These are phyloP conservation scores for Antennarius maculatus DNA, from an alignment of 2,797 vertebrate species.

Conservation along the genomic window DNA sequence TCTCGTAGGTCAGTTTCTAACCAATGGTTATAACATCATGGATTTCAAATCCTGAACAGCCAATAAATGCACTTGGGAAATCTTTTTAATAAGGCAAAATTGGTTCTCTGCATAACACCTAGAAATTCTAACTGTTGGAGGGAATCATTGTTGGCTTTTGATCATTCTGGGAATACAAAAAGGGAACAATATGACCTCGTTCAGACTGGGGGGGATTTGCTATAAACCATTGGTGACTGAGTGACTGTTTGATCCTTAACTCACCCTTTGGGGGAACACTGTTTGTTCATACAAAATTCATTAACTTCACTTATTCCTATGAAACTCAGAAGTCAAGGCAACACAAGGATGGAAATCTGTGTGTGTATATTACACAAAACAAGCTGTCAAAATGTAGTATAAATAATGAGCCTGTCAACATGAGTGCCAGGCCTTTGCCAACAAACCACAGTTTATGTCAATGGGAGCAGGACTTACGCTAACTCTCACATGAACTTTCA, in stretches of 20 bases:
- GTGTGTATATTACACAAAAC: slow-evolving; percentile 65
- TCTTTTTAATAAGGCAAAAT: slow-evolving; percentile 48
- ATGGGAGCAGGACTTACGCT: slow-evolving; percentile 35
- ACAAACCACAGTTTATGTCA: slow-evolving; percentile 67
- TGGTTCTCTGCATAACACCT: slow-evolving; percentile 50
- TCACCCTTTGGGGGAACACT: slow-evolving; percentile 55
- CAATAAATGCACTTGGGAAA: slow-evolving; percentile 53
- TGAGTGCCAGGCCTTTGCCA: slow-evolving; percentile 63
- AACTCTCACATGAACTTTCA: slow-evolving; percentile 45
- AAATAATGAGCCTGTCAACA: slow-evolving; percentile 70
- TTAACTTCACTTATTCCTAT: slow-evolving; percentile 66
- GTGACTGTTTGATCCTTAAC: slow-evolving; percentile 66
- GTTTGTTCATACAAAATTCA: slow-evolving; percentile 71
- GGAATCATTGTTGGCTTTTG: slow-evolving; percentile 57
- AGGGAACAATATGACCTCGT: slow-evolving; percentile 71
- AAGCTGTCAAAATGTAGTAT: slow-evolving; percentile 70
- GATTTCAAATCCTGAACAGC: slow-evolving; percentile 50
- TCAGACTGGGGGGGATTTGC: slow-evolving; percentile 51
- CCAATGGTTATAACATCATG: slow-evolving; percentile 49
- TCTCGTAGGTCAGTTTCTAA: slow-evolving; percentile 38
- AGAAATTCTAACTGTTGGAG: slow-evolving; percentile 62
- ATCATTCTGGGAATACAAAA: slow-evolving; percentile 57
- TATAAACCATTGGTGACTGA: slow-evolving; percentile 59
- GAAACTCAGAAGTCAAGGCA: slow-evolving; percentile 54
- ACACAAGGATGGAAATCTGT: slow-evolving; percentile 54